Evolutionary conservation across 2,888 invertebrate genomes (phyloP), one percentile per base, ranked within the genome.

Genomic region (Synergus laeviventris): DNA sequence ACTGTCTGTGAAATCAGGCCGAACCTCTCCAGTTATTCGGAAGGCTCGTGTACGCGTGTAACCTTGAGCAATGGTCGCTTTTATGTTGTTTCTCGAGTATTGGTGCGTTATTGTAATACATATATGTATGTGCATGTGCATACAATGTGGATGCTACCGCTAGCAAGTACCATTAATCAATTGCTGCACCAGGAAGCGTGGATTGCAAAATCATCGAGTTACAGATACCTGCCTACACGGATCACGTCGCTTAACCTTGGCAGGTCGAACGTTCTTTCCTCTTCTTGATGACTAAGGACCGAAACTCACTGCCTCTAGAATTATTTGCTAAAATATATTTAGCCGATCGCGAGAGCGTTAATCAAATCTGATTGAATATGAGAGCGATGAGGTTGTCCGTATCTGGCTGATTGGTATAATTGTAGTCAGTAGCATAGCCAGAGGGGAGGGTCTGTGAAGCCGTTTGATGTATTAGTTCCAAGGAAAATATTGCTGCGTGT

Each of bases 191-290:
- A 87, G 85, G 87, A 88, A 88, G 84, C 85, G 83, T 75, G 59
- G 73, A 82, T 87, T 86, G 87, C 85, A 85, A 87, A 87, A 86
- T 87, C 85, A 83, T 82, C 81, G 81, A 86, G 87, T 86, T 86
- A 85, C 84, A 82, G 84, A 85, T 84, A 84, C 76, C 82, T 83
- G 21, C 56, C 56, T 56, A 56, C 56, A 21, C 21, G 21, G 18
- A 81, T 82, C 83, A 82, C 84, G 84, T 81, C 84, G 80, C 80
- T 78, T 86, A 81, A 87, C 87, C 87, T 88, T 88, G 87, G 74
- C 84, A 76, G 84, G 82, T 85, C 83, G 84, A 79, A 62, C 81
- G 80, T 82, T 83, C 81, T 78, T 85, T 82, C 78, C 49, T 56
- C 31, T n/a, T 49, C 31, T n/a, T 54, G 73, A 73, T 73, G 31